phyloP scores from a whole-genome alignment of 2,113 vertebrate species.

The Salminus brasiliensis region DNA sequence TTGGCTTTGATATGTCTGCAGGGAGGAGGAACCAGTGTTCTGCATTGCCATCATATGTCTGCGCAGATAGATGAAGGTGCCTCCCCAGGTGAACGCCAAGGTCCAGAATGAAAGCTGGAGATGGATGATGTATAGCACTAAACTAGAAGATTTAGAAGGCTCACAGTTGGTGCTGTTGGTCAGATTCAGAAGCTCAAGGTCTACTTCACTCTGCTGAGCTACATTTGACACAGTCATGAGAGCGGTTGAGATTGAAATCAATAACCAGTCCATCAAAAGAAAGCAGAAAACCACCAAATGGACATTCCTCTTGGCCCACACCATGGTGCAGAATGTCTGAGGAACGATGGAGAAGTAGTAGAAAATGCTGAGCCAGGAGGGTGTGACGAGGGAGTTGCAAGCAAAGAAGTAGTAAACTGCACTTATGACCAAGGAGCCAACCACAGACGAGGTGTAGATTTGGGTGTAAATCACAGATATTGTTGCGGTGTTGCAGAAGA shows the following conservation, averaged over 20 bases:
- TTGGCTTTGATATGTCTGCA: not conserved
- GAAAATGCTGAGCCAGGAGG: not conserved
- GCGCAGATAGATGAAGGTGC: not conserved
- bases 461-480: not conserved
- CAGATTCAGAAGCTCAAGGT: not conserved
- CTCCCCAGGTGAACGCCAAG: not conserved
- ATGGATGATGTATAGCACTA: not conserved
- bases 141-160: not conserved
- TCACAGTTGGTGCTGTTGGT: not conserved
- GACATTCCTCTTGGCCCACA: slow-evolving; percentile 1
- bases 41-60: not conserved
- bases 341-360: slow-evolving; percentile 3
- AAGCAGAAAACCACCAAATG: not conserved
- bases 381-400: not conserved
- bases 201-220: not conserved
- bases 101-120: not conserved
- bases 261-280: not conserved
- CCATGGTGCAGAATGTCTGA: not conserved
- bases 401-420: not conserved
- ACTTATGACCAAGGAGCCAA: not conserved
- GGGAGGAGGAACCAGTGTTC: not conserved
- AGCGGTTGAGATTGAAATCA: slow-evolving; percentile 15
- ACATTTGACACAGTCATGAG: not conserved
- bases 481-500: not conserved
- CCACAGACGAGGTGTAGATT: not conserved